Base-by-base conservation (phyloP, 2,113 vertebrate genomes). In the Aspidoscelis tigris region DNA sequence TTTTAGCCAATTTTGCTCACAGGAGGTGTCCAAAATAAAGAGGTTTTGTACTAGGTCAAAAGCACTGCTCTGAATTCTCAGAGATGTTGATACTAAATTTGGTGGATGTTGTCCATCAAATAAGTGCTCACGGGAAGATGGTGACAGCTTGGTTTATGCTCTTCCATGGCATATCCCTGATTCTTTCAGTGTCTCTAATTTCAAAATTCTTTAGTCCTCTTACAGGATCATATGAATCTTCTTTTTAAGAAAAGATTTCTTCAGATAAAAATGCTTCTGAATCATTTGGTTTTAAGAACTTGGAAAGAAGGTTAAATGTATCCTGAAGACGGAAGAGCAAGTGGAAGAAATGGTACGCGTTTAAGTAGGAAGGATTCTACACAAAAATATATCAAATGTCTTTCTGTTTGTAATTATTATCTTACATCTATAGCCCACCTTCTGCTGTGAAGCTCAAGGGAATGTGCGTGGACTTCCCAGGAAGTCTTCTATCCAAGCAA, bases 1-100 rank as follows among this genome's bases (percentile, higher is more conserved):
- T 91, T 89, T 61, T 53, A 93, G 91, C 90, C 94, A 95, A 94
- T 95, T 93, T 94, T 88, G 84, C 90, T 93, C 94, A 1, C 94
- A 95, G 93, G 92, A 87, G 94, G 93, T 81, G 88, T 90, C 3
- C 18, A 91, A 92, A 91, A 91, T 94, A 92, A 93, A 94, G 89
- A 88, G 92, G 92, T 93, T 92, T 69, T 0, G 81, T 70, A 89
- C 86, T 66, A 92, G 90, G 80, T 82, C 87, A 90, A 87, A 88
- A 78, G 78, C 0, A 2, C 73, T 26, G 80, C 87, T 85, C 90
- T 89, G 84, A 93, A 90, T 92, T 93, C 92, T 81, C 2, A 82
- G 77, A 64, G 61, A 85, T 41, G 61, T 44, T 43, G 43, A 43
- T 64, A 26, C 61, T 80, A 73, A 85, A 85, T 73, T 50, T 65